Evolutionary conservation across 2,113 vertebrate species (phyloP).

Genomic region (Sinocyclocheilus grahami): DNA sequence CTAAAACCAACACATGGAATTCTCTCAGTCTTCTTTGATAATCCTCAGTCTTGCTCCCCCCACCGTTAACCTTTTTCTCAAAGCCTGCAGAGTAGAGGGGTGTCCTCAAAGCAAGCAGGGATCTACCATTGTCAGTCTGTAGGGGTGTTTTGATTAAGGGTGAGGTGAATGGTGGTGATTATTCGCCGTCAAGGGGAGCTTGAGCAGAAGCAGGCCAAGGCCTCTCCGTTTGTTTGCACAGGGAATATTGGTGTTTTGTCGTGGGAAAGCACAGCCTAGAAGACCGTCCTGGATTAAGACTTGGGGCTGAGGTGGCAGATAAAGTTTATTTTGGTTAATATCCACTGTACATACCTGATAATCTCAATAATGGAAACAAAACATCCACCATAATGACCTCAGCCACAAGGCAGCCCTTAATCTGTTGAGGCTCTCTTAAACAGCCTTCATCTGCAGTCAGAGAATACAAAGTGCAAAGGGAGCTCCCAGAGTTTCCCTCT

Average conservation of each 20-base stretch:
- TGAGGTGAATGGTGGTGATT: conserved; percentile 40
- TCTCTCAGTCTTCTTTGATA: conserved; percentile 30
- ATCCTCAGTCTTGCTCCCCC: conserved; percentile 28
- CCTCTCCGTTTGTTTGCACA: conserved; percentile 43
- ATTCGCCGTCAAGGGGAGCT: conserved; percentile 37
- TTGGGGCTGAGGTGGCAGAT: conserved; percentile 38
- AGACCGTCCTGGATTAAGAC: conserved; percentile 32
- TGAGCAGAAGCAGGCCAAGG: conserved; percentile 23
- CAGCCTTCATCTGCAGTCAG: background rate
- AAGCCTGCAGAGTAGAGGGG: conserved; percentile 20
- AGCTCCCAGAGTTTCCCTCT: conserved; percentile 17
- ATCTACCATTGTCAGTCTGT: conserved; percentile 20
- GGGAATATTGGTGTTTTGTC: conserved; percentile 51
- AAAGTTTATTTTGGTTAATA: conserved; percentile 57
- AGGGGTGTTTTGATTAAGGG: conserved; percentile 34
- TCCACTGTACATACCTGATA: conserved; percentile 55
- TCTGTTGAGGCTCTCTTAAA: background rate
- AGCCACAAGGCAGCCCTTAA: conserved; percentile 28
- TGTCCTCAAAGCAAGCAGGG: conserved; percentile 17
- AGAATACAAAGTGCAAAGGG: background rate
- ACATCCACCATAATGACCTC: conserved; percentile 41
- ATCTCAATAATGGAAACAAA: conserved; percentile 55
- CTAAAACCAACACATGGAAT: conserved; percentile 33
- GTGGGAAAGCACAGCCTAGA: conserved; percentile 40
- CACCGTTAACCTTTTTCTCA: background rate